A percentile compares a stretch with the other conserved stretches of the same genome.
Conservation (phyloP, 1,140 invertebrate genomes). For the Tribolium madens region DNA sequence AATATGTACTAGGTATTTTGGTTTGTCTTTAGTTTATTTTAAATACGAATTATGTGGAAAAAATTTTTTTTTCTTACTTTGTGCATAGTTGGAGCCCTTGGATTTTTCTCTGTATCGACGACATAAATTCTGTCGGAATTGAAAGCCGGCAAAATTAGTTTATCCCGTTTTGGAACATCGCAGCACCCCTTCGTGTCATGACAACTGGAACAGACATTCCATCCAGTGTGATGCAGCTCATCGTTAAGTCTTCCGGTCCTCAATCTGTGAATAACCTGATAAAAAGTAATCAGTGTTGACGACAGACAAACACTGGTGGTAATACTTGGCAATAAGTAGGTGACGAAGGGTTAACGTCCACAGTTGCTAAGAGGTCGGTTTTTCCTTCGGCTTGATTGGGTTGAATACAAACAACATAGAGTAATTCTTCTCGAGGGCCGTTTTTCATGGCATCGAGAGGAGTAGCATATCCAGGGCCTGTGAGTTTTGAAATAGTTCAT, state of each 20-base stretch:
- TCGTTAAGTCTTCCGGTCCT: slow-evolving; percentile 84
- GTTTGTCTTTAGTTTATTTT: too few relatives aligned
- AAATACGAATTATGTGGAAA: too few relatives aligned
- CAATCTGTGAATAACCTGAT: slow-evolving; percentile 88
- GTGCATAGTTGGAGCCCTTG: slow-evolving; percentile 70
- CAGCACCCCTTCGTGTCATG: slow-evolving; percentile 65
- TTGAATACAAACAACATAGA: slow-evolving; percentile 90
- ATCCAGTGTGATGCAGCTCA: slow-evolving; percentile 95
- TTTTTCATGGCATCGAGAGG: slow-evolving; percentile 85
- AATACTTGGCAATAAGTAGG: slow-evolving; percentile 86
- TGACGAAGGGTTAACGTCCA: slow-evolving; percentile 92
- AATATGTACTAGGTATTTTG: too few relatives aligned
- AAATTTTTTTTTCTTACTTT: slow-evolving; percentile 66
- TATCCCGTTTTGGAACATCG: slow-evolving; percentile 77
- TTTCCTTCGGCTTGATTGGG: slow-evolving; percentile 74
- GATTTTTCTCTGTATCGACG: slow-evolving; percentile 82
- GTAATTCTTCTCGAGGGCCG: slow-evolving; percentile 84
- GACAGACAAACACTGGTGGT: not conserved
- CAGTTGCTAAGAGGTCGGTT: slow-evolving; percentile 89
- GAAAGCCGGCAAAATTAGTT: slow-evolving; percentile 86
- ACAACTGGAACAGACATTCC: slow-evolving; percentile 97
- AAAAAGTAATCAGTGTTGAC: slow-evolving; percentile 38
- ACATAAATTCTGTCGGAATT: slow-evolving; percentile 89
- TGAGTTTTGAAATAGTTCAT: slow-evolving; percentile 14
- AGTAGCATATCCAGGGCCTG: slow-evolving; percentile 81